phyloP scores from a whole-genome alignment of 2,888 invertebrate genomes.

The Plagiodera versicolora region DNA sequence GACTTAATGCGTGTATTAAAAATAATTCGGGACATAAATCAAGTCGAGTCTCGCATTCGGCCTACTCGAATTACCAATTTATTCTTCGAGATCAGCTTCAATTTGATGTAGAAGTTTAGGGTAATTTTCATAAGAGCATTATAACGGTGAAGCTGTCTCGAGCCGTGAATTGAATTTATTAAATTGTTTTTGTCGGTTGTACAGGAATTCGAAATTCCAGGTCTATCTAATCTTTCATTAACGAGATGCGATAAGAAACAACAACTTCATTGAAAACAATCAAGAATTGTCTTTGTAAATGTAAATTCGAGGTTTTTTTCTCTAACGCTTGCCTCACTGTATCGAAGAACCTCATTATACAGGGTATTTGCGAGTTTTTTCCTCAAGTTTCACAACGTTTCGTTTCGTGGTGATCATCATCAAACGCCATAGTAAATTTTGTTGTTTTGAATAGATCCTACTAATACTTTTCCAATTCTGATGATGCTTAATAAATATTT shows the following conservation, averaged over 20 bases:
- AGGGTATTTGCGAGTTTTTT: no score
- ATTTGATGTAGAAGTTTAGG: slow-evolving; percentile 2
- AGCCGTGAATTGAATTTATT: slow-evolving; percentile 1
- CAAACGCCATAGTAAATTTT: no score
- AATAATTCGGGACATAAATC: slow-evolving; percentile 13
- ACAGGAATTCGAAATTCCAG: neutral
- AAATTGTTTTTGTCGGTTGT: neutral
- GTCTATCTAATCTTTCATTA: neutral
- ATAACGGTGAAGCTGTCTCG: slow-evolving; percentile 5
- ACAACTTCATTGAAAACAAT: neutral
- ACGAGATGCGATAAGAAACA: neutral
- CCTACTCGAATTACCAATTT: slow-evolving; percentile 14
- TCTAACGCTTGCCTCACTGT: no score
- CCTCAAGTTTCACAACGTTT: no score
- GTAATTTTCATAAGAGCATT: slow-evolving; percentile 2
- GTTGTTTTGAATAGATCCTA: no score
- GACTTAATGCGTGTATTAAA: slow-evolving; percentile 13
- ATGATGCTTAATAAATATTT: no score
- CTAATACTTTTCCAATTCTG: no score
- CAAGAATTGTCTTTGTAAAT: neutral
- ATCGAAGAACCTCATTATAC: no score
- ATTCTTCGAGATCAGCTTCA: slow-evolving; percentile 10
- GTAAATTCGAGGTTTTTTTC: no score
- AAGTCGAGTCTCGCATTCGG: slow-evolving; percentile 6
- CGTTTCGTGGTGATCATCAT: no score